Base-by-base conservation (phyloP, 2,888 invertebrate species). In the Drosophila putrida region DNA sequence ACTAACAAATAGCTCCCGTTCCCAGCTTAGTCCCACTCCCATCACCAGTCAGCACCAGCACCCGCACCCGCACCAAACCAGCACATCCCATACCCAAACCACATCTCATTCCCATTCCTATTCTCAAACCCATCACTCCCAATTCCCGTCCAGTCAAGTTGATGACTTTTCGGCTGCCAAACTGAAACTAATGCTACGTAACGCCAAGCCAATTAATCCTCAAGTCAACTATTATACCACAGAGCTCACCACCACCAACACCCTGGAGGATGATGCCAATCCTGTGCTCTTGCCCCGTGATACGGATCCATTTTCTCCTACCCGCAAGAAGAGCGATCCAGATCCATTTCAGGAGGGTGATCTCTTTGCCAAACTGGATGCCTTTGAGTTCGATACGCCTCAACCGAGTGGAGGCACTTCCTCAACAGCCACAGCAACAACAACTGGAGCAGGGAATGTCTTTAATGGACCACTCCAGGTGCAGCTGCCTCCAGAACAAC, bases 381-480 rank as follows among this genome's bases (percentile, higher is more conserved):
- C 92, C 28, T 92, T 93, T 65, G 93, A 93, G 68, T 92, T 92
- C 62, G 92, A 92, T 54, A 89, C 91, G 36, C 80, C 92, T 35
- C 74, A 80, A 6, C 44, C 72, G 11, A 61, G 67, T 13, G 75
- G 64, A 8, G 61, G 62, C 4, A 60, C 72, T 20, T 31, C 76
- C 20, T 33, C 8, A 0, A 66, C 82, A 73, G 82, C 93, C 92
- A 71, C 82, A 73, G 82, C 93, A 92, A 71, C 78, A 4, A 33
- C 64, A 11, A 33, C 64, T 11, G 33, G 55, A 1, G 28, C 67
- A 8, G 65, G 27, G 2, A 67, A 53, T n/a, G 93, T 94, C 60
- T 94, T 94, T 85, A 94, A 95, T 90, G 95, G 95, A 2, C 95
- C 95, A 39, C 93, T 96, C 68, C 95, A 95, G 80, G 96, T 96